phyloP scores from a whole-genome alignment of 1,140 invertebrate species.

The Penaeus vannamei region DNA sequence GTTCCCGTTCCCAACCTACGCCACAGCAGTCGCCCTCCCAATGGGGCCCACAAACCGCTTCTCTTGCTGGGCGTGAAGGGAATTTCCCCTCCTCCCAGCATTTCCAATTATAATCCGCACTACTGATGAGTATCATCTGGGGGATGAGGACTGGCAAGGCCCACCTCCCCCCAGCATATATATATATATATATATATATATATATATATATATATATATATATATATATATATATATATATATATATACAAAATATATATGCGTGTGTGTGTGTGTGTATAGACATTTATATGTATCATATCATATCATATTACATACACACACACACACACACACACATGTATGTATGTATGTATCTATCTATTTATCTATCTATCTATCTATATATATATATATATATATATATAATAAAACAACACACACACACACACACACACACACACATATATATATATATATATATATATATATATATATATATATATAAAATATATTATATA shows the following conservation, averaged over 20 bases:
- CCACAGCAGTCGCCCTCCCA: no score
- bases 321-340: neutral
- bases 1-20: no score
- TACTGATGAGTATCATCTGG: neutral
- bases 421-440: neutral
- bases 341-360: neutral
- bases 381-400: slow-evolving; percentile 18
- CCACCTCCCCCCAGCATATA: no score
- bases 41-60: no score
- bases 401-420: neutral
- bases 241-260: neutral
- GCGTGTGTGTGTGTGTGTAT: neutral
- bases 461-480: neutral
- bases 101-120: no score
- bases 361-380: neutral
- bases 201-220: neutral
- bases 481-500: neutral
- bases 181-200: slow-evolving; percentile 14
- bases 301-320: neutral
- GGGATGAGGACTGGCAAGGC: no score
- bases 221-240: neutral
- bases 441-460: neutral
- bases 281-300: neutral
- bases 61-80: no score
- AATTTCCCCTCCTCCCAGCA: no score